Evolutionary conservation across 1,140 invertebrate species (phyloP).

Genomic region (Archivesica marissinica): DNA sequence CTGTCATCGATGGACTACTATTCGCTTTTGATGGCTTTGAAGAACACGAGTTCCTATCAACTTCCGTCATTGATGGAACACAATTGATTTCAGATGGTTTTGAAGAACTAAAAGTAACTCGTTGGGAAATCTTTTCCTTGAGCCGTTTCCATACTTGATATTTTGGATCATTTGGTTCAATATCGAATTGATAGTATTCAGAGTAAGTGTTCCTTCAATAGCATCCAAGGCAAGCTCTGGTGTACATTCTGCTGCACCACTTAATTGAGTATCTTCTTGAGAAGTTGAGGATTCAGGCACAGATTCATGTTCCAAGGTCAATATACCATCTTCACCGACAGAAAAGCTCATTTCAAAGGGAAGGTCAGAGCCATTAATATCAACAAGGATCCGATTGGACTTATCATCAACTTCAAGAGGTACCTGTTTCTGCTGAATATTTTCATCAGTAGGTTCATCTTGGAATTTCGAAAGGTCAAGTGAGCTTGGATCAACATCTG

Average conservation of each 20-base stretch:
- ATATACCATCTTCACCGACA: constrained; percentile 23
- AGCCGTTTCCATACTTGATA: no score
- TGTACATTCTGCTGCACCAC: not conserved
- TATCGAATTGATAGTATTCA: not conserved
- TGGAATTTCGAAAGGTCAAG: not conserved
- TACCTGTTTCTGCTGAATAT: not conserved
- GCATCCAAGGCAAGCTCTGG: not conserved
- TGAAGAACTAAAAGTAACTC: not conserved
- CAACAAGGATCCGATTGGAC: not conserved
- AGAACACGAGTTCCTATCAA: not conserved
- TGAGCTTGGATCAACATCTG: not conserved
- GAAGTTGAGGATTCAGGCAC: not conserved
- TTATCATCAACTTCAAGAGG: not conserved
- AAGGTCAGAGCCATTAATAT: not conserved
- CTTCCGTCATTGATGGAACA: not conserved
- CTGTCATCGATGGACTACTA: no score
- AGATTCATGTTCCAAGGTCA: not conserved
- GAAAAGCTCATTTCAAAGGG: not conserved
- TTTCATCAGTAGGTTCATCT: not conserved
- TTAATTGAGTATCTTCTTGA: not conserved
- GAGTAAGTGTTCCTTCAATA: not conserved
- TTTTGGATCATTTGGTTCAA: no score
- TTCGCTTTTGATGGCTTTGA: not conserved
- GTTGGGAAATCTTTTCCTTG: not conserved
- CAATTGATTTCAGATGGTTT: not conserved